phyloP scores from a whole-genome alignment of 2,888 invertebrate species.

The Pteria penguin region DNA sequence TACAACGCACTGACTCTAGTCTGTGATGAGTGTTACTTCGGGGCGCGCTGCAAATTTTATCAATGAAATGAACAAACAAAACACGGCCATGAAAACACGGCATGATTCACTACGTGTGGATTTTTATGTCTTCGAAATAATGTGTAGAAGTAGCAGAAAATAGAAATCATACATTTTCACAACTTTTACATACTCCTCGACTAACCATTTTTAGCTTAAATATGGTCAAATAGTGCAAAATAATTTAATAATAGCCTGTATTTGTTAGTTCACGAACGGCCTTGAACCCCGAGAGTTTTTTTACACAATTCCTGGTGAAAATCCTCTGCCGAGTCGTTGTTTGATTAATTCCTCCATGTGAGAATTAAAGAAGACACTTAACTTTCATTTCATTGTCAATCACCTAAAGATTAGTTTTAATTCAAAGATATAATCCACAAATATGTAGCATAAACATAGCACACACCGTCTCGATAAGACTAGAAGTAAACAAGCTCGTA shows the following conservation, averaged over 20 bases:
- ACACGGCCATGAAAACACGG: not conserved
- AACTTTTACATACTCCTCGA: too few species aligned
- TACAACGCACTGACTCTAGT: too few species aligned
- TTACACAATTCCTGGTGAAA: not conserved
- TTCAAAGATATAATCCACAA: not conserved
- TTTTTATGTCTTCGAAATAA: too few species aligned
- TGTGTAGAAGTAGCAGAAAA: too few species aligned
- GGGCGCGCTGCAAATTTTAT: constrained; percentile 8
- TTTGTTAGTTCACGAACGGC: not conserved
- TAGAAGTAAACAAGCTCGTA: not conserved
- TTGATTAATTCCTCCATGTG: not conserved
- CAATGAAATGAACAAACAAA: constrained; percentile 6
- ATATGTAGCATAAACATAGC: not conserved
- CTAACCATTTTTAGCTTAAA: too few species aligned
- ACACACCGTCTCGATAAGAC: not conserved
- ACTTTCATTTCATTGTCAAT: too few species aligned
- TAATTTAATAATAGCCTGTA: too few species aligned
- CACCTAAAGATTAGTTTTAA: too few species aligned
- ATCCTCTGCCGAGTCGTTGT: not conserved
- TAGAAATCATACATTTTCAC: too few species aligned
- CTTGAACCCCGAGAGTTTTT: not conserved
- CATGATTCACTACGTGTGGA: not conserved
- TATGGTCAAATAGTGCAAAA: too few species aligned
- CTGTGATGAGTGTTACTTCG: not conserved
- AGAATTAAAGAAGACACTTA: too few species aligned